Base-by-base conservation (phyloP, 2,888 invertebrate genomes). In the Smittia aterrima region DNA sequence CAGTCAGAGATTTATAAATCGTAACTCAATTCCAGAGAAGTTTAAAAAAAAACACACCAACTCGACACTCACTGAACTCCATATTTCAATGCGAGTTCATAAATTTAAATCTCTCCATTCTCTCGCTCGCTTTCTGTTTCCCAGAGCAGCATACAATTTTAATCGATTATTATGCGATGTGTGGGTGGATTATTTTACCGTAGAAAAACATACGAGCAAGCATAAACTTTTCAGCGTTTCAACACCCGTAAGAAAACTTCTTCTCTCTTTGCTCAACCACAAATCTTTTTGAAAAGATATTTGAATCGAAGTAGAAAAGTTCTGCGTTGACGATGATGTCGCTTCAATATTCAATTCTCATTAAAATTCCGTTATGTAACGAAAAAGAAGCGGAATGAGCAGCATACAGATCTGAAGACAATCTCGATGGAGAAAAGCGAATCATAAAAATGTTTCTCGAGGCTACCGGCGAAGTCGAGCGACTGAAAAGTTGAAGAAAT, bases 151-250 rank as follows among this genome's bases (percentile, higher is more conserved):
- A 58, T 20, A 58, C 18, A 67, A 41, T 41, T 67, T 67, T 41
- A 67, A 67, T 67, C 67, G 67, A 67, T 41, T 67, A 67, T 40
- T 67, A 67, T 67, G 67, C 24, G 67, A 27, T 66, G 25, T 32
- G 67, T 67, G 41, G 67, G 67, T 67, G 67, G 67, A 67, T 47
- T 67, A 47, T 67, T 20, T 18, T n/a, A 64, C n/a, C 24, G 13
- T 62, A 62, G 4, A 32, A 32, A 32, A 32, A 32, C 32, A 32
- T 47, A 27, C 16, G 25, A 66, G 64, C 16, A 1, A 47, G 20
- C 41, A 67, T 67, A 67, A 67, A 67, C 41, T 41, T 58, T 11
- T 58, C 40, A 24, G 1, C 41, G n/a, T 66, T 66, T 66, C 66
- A 66, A 66, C 66, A 66, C 38, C 58, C 3, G 9, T 1, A 18